Evolutionary conservation across 2,113 vertebrate genomes (phyloP), one percentile per base, ranked within the genome.

Genomic region (Salvelinus namaycush): DNA sequence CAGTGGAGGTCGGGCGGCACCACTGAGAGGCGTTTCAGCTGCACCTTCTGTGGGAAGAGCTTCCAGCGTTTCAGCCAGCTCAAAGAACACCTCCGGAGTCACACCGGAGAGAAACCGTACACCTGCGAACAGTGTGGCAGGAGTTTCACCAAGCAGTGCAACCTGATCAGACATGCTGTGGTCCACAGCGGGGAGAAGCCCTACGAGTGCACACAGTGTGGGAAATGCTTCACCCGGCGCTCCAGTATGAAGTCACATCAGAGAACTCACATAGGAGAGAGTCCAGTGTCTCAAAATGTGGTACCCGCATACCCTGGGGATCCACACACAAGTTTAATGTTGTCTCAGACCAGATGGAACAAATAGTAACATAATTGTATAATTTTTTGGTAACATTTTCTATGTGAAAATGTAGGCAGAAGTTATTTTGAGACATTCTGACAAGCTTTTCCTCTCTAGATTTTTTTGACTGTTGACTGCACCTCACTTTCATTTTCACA

Each of bases 21-120:
- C 51, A 54, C 51, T 3, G 84, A 86, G 74, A 78, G 79, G 20
- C 83, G 79, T 16, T 86, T 84, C 78, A 80, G 73, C 16, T 88
- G 87, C 27, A 70, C 79, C 0, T 81, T 83, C 59, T 88, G 87
- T 0, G 87, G 87, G 31, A 88, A 86, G 54, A 65, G 83, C 62
- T 88, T 88, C 60, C 81, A 84, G 77, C 84, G 83, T 18, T 84
- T 76, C 72, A 85, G 82, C 1, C 84, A 88, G 34, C 84, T 88
- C 70, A 86, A 83, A 24, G 83, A 81, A 3, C 84, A 88, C 64
- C 84, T 85, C 72, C 79, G 87, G 31, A 84, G 75, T 5, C 84
- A 86, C 78, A 88, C 84, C 2, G 87, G 84, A 31, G 87, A 88
- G 39, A 86, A 86, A 67, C 83, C 87, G 0, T 88, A 83, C 76